Conservation (phyloP, 2,888 invertebrate species). For the Conops quadrifasciatus region DNA sequence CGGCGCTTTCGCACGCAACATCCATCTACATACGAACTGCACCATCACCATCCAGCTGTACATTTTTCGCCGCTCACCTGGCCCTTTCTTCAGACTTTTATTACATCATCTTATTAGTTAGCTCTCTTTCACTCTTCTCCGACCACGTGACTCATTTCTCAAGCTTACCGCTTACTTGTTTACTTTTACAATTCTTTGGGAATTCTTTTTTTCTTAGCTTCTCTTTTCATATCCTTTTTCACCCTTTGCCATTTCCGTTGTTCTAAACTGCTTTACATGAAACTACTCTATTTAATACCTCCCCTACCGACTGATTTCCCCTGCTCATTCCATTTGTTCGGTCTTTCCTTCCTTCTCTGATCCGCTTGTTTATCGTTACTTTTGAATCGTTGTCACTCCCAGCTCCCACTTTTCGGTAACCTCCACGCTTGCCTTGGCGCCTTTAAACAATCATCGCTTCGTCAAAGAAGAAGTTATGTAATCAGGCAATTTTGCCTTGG, state of each 20-base stretch:
- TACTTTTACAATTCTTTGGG: neutral
- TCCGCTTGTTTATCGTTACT: too few species aligned
- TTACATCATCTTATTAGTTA: neutral
- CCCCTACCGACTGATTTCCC: too few species aligned
- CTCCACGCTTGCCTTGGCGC: too few species aligned
- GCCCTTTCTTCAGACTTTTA: neutral
- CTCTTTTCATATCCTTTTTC: conserved; percentile 2
- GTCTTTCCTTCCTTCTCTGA: too few species aligned
- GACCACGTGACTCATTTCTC: conserved; percentile 17
- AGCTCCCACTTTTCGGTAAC: too few species aligned
- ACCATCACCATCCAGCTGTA: neutral
- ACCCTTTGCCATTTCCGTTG: too few species aligned
- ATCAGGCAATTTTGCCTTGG: too few species aligned
- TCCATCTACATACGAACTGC: neutral
- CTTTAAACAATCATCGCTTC: too few species aligned
- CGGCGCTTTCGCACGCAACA: neutral
- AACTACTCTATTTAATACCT: neutral
- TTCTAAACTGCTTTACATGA: too few species aligned
- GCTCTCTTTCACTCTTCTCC: neutral
- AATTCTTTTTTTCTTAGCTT: neutral
- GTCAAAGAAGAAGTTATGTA: too few species aligned
- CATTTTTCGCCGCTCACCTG: neutral
- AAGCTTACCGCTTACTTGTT: neutral
- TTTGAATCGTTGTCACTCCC: too few species aligned
- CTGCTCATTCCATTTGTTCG: too few species aligned